Evolutionary conservation across 2,888 invertebrate species (phyloP).

Genomic region (Diaperis boleti): DNA sequence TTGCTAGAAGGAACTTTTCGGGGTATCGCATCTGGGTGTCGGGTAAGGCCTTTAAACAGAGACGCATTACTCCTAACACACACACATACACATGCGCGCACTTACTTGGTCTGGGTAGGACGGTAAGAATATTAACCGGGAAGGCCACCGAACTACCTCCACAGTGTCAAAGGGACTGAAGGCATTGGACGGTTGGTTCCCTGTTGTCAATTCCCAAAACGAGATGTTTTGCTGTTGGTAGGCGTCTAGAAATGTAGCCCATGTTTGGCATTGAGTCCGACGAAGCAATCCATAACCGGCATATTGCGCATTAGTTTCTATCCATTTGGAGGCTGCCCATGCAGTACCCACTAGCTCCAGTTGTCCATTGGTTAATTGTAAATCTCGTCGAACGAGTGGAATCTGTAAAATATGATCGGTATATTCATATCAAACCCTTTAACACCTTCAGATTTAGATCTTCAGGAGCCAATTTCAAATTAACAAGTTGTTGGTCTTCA

Average conservation of each 20-base stretch:
- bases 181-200: constrained; percentile 94
- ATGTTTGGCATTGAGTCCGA: constrained; percentile 75
- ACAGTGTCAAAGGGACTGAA: too few relatives aligned
- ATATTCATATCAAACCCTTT: neutral
- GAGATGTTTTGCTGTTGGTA: constrained; percentile 76
- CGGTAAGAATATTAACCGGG: constrained; percentile 47
- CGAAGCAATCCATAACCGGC: constrained; percentile 58
- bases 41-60: too few relatives aligned
- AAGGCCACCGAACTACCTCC: too few relatives aligned
- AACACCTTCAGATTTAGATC: constrained; percentile 75
- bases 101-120: constrained; percentile 4
- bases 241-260: constrained; percentile 84
- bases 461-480: constrained; percentile 75
- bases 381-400: constrained; percentile 27
- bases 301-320: constrained; percentile 65
- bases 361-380: constrained; percentile 10
- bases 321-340: constrained; percentile 69
- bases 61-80: too few relatives aligned
- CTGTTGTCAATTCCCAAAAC: constrained; percentile 87
- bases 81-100: too few relatives aligned
- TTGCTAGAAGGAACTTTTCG: constrained; percentile 65
- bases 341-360: constrained; percentile 61
- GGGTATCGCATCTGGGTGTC: constrained; percentile 62
- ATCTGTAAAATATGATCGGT: constrained; percentile 12
- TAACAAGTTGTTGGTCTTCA: constrained; percentile 68